Percentiles rank a stretch among this genome's conserved stretches.
These are phyloP conservation scores for Lithophane leautieri DNA, from an alignment of 2,888 invertebrate species.

Conservation along the genomic window DNA sequence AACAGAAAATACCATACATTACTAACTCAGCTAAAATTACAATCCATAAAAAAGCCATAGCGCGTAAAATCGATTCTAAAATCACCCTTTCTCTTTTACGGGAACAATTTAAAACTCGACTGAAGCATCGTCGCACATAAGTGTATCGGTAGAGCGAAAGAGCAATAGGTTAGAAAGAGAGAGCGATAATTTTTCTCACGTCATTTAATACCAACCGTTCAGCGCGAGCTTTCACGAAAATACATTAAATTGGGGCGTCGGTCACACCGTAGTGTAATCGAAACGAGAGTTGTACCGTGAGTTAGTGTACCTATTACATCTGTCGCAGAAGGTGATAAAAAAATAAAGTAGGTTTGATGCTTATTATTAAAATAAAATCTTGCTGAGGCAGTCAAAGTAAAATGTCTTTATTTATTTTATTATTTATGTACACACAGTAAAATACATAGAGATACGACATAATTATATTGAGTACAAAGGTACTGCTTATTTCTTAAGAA, in stretches of 20 bases:
- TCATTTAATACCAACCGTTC: constrained; percentile 79
- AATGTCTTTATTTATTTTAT: too few species aligned
- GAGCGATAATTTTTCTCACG: constrained; percentile 79
- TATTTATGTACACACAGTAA: too few species aligned
- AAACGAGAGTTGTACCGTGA: not conserved
- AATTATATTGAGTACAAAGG: too few species aligned
- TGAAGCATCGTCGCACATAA: constrained; percentile 36
- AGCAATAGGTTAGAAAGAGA: constrained; percentile 53
- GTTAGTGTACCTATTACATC: not conserved
- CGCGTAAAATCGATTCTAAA: constrained; percentile 44
- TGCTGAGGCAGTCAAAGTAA: too few species aligned
- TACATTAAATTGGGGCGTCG: constrained; percentile 74
- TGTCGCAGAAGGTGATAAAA: not conserved
- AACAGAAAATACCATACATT: not conserved
- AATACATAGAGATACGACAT: too few species aligned
- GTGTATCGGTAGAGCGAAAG: constrained; percentile 60
- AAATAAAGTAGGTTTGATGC: not conserved
- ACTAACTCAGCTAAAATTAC: constrained; percentile 10
- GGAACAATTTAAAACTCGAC: constrained; percentile 59
- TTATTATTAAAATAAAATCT: too few species aligned
- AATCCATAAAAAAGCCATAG: constrained; percentile 8
- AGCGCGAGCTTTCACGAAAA: constrained; percentile 73
- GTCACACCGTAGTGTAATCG: constrained; percentile 74
- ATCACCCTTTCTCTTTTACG: constrained; percentile 47
- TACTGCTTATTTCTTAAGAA: too few species aligned